Conservation (phyloP, 2,888 invertebrate genomes). For the Galerucella pusilla region DNA sequence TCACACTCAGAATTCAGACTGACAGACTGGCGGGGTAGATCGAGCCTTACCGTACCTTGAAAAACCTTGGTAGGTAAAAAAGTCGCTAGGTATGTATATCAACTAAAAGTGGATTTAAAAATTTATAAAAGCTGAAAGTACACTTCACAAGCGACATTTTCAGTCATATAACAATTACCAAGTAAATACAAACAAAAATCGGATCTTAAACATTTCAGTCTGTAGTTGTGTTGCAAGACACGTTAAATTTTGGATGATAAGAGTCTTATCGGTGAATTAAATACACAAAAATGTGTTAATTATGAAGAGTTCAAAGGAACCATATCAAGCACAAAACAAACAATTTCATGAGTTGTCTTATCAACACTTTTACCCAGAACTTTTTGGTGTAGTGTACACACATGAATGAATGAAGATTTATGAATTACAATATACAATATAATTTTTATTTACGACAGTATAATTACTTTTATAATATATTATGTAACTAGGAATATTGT, state of each 20-base stretch:
- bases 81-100: too few species aligned
- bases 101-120: too few species aligned
- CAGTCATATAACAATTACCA: neutral
- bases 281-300: conserved; percentile 28
- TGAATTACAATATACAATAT: conserved; percentile 14
- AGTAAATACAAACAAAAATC: neutral
- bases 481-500: conserved; percentile 6
- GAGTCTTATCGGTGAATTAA: conserved; percentile 21
- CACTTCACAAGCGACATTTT: neutral
- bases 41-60: too few species aligned
- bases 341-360: conserved; percentile 25
- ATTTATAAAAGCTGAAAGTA: neutral
- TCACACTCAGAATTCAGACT: too few species aligned
- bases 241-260: conserved; percentile 22
- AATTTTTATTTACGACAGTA: conserved; percentile 18
- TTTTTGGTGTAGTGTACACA: conserved; percentile 15
- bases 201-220: neutral
- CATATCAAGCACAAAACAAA: conserved; percentile 32
- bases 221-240: conserved; percentile 9
- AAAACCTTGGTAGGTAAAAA: too few species aligned
- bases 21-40: too few species aligned
- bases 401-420: conserved; percentile 31
- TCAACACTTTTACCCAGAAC: conserved; percentile 22
- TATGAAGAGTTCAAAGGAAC: conserved; percentile 33
- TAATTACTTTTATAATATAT: conserved; percentile 4